phyloP scores from a whole-genome alignment of 2,113 vertebrate species.

The Oncorhynchus masou region DNA sequence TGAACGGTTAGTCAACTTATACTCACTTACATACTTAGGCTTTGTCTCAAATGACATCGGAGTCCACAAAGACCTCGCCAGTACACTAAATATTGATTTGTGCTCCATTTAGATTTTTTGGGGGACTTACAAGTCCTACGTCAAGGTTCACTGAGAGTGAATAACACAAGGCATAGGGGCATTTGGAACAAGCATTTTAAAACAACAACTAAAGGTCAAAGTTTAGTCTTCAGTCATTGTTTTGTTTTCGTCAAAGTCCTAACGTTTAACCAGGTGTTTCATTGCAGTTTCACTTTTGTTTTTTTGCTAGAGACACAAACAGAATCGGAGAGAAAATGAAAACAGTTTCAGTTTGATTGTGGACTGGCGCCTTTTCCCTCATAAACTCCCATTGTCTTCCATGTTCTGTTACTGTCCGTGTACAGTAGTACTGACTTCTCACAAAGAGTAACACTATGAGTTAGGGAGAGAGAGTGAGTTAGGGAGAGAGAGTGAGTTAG shows the following conservation, averaged over 20 bases:
- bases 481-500: neutral
- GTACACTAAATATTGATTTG: too few relatives aligned
- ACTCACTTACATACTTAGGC: neutral
- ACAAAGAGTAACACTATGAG: slow-evolving; percentile 49
- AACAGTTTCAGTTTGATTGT: neutral
- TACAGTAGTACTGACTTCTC: slow-evolving; percentile 16
- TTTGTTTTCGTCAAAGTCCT: neutral
- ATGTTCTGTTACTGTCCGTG: neutral
- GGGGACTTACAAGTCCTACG: too few relatives aligned
- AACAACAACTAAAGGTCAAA: too few relatives aligned
- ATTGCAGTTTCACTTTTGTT: neutral
- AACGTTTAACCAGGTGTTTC: neutral
- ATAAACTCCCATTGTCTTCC: neutral
- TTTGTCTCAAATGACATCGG: too few relatives aligned
- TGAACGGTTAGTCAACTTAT: slow-evolving; percentile 74
- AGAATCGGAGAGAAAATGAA: neutral
- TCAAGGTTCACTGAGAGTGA: too few relatives aligned
- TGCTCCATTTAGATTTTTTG: too few relatives aligned
- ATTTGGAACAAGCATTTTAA: too few relatives aligned
- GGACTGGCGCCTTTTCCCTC: slow-evolving; percentile 1
- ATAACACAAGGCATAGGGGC: too few relatives aligned
- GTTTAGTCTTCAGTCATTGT: too few relatives aligned
- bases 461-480: too few relatives aligned
- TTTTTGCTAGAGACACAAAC: neutral
- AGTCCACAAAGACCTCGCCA: too few relatives aligned